Evolutionary conservation across 2,113 vertebrate species (phyloP).

Genomic region (Lethenteron reissneri): DNA sequence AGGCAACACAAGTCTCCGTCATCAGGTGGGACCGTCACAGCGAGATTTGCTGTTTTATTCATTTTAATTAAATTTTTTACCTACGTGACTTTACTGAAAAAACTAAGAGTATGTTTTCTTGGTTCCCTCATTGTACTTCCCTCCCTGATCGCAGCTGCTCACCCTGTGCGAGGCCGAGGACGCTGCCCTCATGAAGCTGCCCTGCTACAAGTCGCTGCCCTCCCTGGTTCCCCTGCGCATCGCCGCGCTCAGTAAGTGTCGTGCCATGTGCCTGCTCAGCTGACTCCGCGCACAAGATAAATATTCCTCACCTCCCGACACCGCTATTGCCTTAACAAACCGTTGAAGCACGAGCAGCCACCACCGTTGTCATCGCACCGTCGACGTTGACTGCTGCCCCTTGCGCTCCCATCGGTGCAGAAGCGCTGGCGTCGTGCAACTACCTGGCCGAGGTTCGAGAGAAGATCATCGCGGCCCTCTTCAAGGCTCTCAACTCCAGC

Average conservation of each 20-base stretch:
- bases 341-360: background rate
- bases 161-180: slow-evolving; percentile 93
- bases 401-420: slow-evolving; percentile 18
- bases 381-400: no score
- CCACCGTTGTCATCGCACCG: no score
- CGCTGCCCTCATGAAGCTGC: slow-evolving; percentile 65
- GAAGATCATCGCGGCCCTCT: slow-evolving; percentile 92
- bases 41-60: no score
- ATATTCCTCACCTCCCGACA: background rate
- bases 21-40: no score
- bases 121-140: background rate
- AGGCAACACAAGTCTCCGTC: no score
- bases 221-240: slow-evolving; percentile 84
- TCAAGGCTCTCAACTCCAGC: slow-evolving; percentile 94
- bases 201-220: slow-evolving; percentile 88
- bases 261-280: background rate
- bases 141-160: slow-evolving; percentile 32
- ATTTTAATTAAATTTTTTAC: no score
- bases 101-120: background rate
- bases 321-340: background rate
- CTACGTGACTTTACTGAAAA: no score
- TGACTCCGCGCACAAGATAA: background rate
- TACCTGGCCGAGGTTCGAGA: slow-evolving; percentile 91
- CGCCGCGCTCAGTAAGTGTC: slow-evolving; percentile 69
- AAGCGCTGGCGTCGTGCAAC: slow-evolving; percentile 86